Evolutionary conservation across 2,797 vertebrate genomes (phyloP), one percentile per base, ranked within the genome.

Genomic region (Bryconaethiops microstoma): DNA sequence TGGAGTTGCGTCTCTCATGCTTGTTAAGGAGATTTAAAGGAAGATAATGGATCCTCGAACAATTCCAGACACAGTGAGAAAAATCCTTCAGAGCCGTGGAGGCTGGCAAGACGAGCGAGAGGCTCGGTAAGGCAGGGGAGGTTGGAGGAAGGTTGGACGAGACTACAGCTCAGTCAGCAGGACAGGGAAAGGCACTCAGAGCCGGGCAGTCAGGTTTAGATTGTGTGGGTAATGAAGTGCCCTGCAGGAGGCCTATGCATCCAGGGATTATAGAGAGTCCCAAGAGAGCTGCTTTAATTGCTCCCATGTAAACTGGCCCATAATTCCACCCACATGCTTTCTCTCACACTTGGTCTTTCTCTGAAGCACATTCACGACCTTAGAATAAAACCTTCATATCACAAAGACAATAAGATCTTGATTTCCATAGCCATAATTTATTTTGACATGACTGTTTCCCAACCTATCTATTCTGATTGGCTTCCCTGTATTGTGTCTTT

Each of bases 181-280:
- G 71, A 62, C 72, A 55, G 17, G 23, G 21, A 67, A 65, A 42
- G 54, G 13, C n/a, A 50, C 59, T 14, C 60, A 14, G 50, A 57
- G 71, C 62, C 71, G 74, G 40, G 62, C 40, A 80, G 78, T 80
- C 68, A 42, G 71, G 59, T 70, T 67, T 73, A 67, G 71, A 74
- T 57, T 42, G 72, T 39, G 45, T 67, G 71, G 23, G 62, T 80
- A 80, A 80, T 80, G 78, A 80, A 80, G 71, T 19, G 21, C 39
- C 54, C 64, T 74, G 59, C 42, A 67, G 50, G 50, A 80, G 70
- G 71, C 23, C 62, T 79, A 73, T 40, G 73, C 16, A n/a, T n/a
- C 78, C 62, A 55, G 64, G 40, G 62, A 80, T 65, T 67, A 25
- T 29, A 73, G 60, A 55, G 23, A 45, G 19, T 73, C 48, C 69